Evolutionary conservation across 2,113 vertebrate species (phyloP), one percentile per base, ranked within the genome.

Genomic region (Saccopteryx leptura): DNA sequence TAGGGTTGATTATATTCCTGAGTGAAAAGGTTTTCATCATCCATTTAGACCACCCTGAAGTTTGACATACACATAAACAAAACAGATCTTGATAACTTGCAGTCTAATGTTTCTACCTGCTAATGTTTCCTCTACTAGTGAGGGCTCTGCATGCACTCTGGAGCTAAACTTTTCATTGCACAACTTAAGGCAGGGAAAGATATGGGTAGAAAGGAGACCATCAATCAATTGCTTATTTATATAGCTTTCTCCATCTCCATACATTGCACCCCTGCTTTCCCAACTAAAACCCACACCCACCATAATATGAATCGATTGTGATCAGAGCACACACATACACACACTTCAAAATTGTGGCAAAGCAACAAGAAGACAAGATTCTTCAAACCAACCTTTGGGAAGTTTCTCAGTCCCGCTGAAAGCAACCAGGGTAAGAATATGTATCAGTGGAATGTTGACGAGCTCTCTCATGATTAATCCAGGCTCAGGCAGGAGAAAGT

Each of bases 371-470:
- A 93, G 69, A 39, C 81, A 92, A 98, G 2, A 69, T 78, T 54
- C 52, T 88, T 82, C 50, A 89, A 84, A 97, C 99, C 97, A 98
- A 99, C 99, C 99, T 99, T 99, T 99, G 28, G 98, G 99, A 92
- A 98, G 96, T 3, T 96, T 98, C 31, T 98, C 98, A n/a, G 98
- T 98, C 94, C 98, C 97, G 72, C 98, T 97, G 96, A 99, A 97
- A 96, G 98, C 97, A 94, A 98, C 98, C 98, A 99, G 97, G 81
- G 98, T 97, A 75, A 99, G 94, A 96, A 99, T 87, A 21, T 98
- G 97, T 80, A 98, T 72, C 94, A 99, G 97, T 88, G 98, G 97
- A 98, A 99, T 98, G 98, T 98, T 98, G 97, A 98, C 93, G 21
- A 98, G 93, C 79, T 98, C 98, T 98, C 98, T 99, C 99, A 99